phyloP scores from a whole-genome alignment of 2,113 vertebrate species.

The Panthera leo region DNA sequence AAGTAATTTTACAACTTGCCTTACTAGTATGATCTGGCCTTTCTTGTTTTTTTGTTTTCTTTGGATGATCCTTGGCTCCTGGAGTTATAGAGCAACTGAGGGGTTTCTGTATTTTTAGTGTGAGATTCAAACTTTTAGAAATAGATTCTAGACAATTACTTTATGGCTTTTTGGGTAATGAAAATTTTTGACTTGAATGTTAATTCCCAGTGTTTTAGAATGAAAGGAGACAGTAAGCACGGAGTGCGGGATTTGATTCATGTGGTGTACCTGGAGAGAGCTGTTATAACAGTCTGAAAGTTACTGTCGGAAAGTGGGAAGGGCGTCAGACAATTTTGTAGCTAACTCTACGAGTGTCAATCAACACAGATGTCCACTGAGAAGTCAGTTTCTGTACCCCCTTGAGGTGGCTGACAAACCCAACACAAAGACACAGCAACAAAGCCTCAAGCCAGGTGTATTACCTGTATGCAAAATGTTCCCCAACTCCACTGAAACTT shows the following conservation, averaged over 20 bases:
- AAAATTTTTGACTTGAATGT: conserved; percentile 5
- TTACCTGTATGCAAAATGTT: neutral
- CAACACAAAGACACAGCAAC: neutral
- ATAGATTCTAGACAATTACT: neutral
- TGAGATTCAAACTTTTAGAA: conserved; percentile 21
- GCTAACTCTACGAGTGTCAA: neutral
- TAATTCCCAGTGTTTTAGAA: neutral
- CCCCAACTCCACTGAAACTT: neutral
- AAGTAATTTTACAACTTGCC: neutral
- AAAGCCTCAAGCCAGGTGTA: neutral
- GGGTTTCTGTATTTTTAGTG: neutral
- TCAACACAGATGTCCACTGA: neutral
- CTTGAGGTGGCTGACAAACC: neutral
- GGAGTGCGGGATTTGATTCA: neutral
- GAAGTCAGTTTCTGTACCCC: neutral
- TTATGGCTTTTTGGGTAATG: neutral
- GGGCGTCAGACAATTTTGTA: neutral
- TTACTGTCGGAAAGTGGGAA: neutral
- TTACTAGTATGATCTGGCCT: neutral
- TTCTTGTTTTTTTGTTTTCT: neutral
- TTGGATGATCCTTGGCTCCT: neutral
- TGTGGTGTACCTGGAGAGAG: neutral
- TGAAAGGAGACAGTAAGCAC: neutral
- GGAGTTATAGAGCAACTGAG: neutral
- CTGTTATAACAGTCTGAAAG: neutral